phyloP scores from a whole-genome alignment of 2,113 vertebrate genomes.

The Hippolais icterina region DNA sequence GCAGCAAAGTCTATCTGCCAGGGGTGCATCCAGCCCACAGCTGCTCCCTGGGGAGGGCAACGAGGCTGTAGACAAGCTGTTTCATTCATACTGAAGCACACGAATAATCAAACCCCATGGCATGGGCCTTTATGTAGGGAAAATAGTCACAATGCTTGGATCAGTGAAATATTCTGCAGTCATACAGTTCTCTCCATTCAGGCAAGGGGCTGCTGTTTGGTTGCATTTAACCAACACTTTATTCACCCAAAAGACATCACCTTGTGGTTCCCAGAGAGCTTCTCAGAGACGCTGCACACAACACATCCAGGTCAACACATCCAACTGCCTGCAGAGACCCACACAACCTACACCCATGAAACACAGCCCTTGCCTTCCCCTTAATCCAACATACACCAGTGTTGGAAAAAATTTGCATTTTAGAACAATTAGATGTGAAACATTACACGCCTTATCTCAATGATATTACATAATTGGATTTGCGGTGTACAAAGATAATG shows the following conservation, averaged over 20 bases:
- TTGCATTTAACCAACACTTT: neutral
- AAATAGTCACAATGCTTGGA: neutral
- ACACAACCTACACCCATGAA: neutral
- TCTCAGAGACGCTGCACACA: neutral
- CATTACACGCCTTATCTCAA: conserved; percentile 42
- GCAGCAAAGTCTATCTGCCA: neutral
- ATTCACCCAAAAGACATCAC: neutral
- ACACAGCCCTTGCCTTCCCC: neutral
- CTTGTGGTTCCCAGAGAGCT: neutral
- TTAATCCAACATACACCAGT: fast-evolving
- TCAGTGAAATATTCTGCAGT: neutral
- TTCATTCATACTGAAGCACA: neutral
- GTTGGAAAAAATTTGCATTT: conserved; percentile 21
- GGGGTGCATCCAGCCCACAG: neutral
- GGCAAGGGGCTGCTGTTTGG: neutral
- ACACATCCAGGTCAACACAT: neutral
- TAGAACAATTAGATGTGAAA: conserved; percentile 49
- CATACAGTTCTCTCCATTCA: neutral
- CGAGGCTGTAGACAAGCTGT: neutral
- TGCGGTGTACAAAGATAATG: neutral
- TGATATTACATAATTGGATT: conserved; percentile 52
- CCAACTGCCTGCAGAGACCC: neutral
- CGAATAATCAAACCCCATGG: neutral
- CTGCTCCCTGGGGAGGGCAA: neutral
- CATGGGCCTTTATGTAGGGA: fast-evolving